Evolutionary conservation across 30 jellyfish, hydroid and myxozoan species (phyloP).

Genomic region (Phacellophora camtschatica): DNA sequence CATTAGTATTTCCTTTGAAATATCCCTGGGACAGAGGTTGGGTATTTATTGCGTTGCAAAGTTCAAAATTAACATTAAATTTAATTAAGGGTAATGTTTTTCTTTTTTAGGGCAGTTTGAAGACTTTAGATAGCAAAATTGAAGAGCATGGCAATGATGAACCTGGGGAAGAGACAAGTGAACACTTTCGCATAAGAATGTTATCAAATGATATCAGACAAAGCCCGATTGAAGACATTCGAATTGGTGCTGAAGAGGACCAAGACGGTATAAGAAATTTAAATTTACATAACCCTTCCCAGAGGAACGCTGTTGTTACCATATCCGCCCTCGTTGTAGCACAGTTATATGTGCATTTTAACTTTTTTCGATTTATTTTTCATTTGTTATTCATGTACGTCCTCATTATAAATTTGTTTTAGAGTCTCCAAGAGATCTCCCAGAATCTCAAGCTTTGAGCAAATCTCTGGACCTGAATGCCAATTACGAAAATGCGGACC

Average conservation of each 20-base stretch:
- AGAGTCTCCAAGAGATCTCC: constrained; percentile 47
- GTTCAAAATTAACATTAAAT: too few relatives aligned
- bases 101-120: too few relatives aligned
- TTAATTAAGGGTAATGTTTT: too few relatives aligned
- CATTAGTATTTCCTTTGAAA: too few relatives aligned
- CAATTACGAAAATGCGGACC: constrained; percentile 14
- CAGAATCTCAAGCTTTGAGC: constrained; percentile 47
- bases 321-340: too few relatives aligned
- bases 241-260: constrained; percentile 25
- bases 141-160: not conserved
- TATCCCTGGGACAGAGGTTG: too few relatives aligned
- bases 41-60: too few relatives aligned
- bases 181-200: constrained; percentile 42
- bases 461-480: not conserved
- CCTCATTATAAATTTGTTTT: too few relatives aligned
- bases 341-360: too few relatives aligned
- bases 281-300: not conserved
- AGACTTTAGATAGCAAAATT: not conserved
- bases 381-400: too few relatives aligned
- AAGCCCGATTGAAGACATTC: constrained; percentile 60
- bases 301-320: too few relatives aligned
- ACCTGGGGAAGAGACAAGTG: not conserved
- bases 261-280: constrained; percentile 17
- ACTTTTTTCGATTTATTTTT: too few relatives aligned
- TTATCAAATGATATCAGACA: constrained; percentile 65